Conservation (phyloP, 2,113 vertebrate genomes). For the Diphyllodes magnificus region DNA sequence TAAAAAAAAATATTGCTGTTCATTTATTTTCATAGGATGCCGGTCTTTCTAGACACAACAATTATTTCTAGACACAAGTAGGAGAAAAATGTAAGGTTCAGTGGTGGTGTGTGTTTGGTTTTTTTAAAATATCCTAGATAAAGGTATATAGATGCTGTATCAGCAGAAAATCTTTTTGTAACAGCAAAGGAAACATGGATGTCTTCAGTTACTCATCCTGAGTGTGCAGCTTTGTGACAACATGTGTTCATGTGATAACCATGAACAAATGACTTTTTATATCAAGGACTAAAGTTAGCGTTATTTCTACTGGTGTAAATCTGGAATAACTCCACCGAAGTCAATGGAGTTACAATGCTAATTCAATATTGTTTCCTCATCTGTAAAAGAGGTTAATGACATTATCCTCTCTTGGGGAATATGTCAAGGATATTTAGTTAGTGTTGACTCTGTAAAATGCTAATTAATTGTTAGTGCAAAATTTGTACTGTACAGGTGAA, state of each 20-base stretch:
- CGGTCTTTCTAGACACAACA: conserved; percentile 15
- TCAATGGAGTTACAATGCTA: background rate
- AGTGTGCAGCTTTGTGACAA: background rate
- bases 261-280: background rate
- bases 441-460: background rate
- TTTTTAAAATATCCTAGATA: background rate
- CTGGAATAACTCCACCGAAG: background rate
- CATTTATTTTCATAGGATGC: conserved; percentile 35
- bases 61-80: background rate
- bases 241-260: background rate
- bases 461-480: background rate
- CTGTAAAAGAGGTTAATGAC: background rate
- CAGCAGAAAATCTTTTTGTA: background rate
- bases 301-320: background rate
- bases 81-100: background rate
- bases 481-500: background rate
- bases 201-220: background rate
- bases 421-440: background rate
- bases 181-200: background rate
- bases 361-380: background rate
- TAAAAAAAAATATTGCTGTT: conserved; percentile 20
- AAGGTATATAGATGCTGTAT: background rate
- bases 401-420: background rate
- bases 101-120: background rate
- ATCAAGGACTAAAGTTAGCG: background rate